These are phyloP conservation scores for Bucorvus abyssinicus DNA, from an alignment of 2,797 vertebrate genomes.

Conservation along the genomic window DNA sequence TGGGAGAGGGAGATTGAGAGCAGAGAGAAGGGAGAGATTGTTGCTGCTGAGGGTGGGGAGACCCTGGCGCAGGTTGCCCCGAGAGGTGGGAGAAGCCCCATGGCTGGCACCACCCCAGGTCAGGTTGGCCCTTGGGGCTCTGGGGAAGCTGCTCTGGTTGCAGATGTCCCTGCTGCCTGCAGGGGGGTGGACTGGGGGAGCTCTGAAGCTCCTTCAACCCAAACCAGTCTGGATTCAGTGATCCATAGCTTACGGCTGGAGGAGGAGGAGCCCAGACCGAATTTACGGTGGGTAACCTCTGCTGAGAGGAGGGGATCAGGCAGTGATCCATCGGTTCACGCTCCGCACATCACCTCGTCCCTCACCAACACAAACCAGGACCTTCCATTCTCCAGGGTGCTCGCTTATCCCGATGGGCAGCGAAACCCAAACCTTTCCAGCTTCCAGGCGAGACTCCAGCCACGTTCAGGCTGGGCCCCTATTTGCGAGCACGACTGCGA, in stretches of 20 bases:
- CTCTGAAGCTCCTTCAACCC: neutral
- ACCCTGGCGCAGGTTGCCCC: no score
- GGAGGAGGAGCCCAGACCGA: neutral
- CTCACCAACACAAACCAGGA: neutral
- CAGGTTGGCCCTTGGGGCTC: neutral
- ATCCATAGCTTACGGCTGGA: neutral
- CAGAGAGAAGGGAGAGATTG: no score
- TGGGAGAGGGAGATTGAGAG: no score
- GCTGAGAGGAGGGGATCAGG: neutral
- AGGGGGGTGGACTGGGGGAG: neutral
- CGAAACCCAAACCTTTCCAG: neutral
- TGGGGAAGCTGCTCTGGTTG: neutral
- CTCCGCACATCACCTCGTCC: neutral
- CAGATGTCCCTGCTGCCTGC: neutral
- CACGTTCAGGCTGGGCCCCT: neutral
- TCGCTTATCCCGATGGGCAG: neutral
- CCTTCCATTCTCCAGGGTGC: neutral
- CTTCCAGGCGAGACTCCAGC: neutral
- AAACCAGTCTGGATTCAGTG: neutral
- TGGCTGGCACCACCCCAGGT: neutral
- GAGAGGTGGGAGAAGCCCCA: no score
- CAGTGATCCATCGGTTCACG: fast-evolving
- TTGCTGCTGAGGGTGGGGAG: no score
- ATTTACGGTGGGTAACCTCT: neutral
- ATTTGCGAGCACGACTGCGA: neutral